Conservation (phyloP, 2,113 vertebrate genomes). For the Ascaphus truei region DNA sequence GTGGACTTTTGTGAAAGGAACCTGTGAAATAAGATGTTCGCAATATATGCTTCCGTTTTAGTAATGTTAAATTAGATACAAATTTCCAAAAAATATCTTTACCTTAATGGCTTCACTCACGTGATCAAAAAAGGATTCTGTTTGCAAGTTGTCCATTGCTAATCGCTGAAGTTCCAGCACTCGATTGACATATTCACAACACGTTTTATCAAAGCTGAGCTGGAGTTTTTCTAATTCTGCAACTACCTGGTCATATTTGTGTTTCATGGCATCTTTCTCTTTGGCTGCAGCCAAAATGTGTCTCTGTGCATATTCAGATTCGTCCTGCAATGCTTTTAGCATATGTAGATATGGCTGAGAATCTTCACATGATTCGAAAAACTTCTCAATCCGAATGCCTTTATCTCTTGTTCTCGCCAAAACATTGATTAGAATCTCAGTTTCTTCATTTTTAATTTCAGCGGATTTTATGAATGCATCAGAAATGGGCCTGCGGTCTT, state of each 20-base stretch:
- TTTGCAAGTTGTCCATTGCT: not conserved
- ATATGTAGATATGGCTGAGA: not conserved
- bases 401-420: constrained; percentile 8
- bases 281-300: not conserved
- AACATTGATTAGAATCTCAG: not conserved
- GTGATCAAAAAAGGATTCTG: not conserved
- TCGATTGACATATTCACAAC: not conserved
- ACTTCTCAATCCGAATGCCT: no score
- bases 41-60: no score
- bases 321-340: not conserved
- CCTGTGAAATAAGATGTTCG: no score
- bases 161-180: not conserved
- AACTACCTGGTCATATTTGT: not conserved
- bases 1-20: no score
- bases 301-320: not conserved
- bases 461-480: no score
- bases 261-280: not conserved
- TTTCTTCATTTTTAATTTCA: no score
- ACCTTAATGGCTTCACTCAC: not conserved
- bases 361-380: no score
- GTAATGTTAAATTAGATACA: no score
- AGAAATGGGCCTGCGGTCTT: no score
- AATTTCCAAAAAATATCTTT: not conserved
- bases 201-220: not conserved
- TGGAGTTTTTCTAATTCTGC: not conserved